Evolutionary conservation across 1,140 invertebrate genomes (phyloP).

Genomic region (Magallana ariakensis): DNA sequence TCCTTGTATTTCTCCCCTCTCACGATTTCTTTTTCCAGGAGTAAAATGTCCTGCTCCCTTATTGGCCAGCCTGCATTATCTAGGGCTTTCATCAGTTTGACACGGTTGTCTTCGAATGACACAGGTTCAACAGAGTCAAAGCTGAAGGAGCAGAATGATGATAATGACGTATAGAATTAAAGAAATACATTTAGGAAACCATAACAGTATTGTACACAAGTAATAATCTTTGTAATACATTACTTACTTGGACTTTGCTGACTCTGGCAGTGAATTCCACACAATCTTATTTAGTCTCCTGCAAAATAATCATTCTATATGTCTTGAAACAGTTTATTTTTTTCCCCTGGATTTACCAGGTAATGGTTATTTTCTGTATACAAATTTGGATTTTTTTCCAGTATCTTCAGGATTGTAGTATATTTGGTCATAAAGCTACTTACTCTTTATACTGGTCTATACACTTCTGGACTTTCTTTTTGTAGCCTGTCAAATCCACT

Average conservation of each 20-base stretch:
- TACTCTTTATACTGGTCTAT: slow-evolving; percentile 67
- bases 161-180: neutral
- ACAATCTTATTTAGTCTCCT: slow-evolving; percentile 70
- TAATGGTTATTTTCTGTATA: too few relatives aligned
- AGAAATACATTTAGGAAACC: neutral
- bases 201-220: too few relatives aligned
- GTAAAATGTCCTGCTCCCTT: slow-evolving; percentile 86
- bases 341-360: too few relatives aligned
- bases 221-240: neutral
- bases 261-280: slow-evolving; percentile 69
- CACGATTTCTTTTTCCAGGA: slow-evolving; percentile 72
- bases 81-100: slow-evolving; percentile 65
- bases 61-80: slow-evolving; percentile 83
- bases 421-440: slow-evolving; percentile 11
- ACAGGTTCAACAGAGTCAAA: slow-evolving; percentile 66
- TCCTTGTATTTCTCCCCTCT: slow-evolving; percentile 69
- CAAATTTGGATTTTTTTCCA: too few relatives aligned
- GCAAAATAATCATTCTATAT: slow-evolving; percentile 42
- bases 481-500: slow-evolving; percentile 70
- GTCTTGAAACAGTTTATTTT: too few relatives aligned
- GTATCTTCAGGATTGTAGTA: too few relatives aligned
- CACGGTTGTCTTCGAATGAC: slow-evolving; percentile 67
- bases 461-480: slow-evolving; percentile 63
- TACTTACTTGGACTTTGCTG: slow-evolving; percentile 64
- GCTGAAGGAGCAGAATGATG: slow-evolving; percentile 52